These are phyloP conservation scores for Ichneumoninae sp. DNA, from an alignment of 2,888 invertebrate species.

Conservation along the genomic window DNA sequence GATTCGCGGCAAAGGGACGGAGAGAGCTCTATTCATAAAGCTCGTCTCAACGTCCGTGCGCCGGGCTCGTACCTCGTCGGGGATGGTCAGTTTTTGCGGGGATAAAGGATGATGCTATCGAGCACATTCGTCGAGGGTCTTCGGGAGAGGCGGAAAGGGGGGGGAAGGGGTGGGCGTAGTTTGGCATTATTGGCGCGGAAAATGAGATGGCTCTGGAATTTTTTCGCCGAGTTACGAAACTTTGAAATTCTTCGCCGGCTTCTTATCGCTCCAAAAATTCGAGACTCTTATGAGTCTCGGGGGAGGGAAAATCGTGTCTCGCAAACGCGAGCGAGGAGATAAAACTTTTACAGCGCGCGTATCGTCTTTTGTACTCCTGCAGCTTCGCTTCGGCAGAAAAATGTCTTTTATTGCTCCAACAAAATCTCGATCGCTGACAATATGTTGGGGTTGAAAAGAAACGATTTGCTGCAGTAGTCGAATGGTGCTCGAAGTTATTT, in stretches of 20 bases:
- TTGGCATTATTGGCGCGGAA: background rate
- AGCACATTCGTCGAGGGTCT: slow-evolving; percentile 12
- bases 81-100: slow-evolving; percentile 7
- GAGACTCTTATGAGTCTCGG: background rate
- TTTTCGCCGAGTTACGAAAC: background rate
- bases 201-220: slow-evolving; percentile 1
- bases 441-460: too few species aligned
- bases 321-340: background rate
- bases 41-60: slow-evolving; percentile 1
- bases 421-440: background rate
- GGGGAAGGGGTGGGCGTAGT: too few species aligned
- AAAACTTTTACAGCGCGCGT: background rate
- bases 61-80: background rate
- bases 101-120: slow-evolving; percentile 14
- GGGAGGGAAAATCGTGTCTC: background rate
- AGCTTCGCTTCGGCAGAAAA: background rate
- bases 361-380: background rate
- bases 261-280: background rate
- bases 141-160: too few species aligned
- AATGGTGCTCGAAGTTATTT: too few species aligned
- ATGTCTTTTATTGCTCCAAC: background rate
- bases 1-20: slow-evolving; percentile 51
- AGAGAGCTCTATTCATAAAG: background rate
- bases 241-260: background rate
- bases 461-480: too few species aligned